Conservation (phyloP, 2,888 invertebrate genomes). For the Bombylius discolor region DNA sequence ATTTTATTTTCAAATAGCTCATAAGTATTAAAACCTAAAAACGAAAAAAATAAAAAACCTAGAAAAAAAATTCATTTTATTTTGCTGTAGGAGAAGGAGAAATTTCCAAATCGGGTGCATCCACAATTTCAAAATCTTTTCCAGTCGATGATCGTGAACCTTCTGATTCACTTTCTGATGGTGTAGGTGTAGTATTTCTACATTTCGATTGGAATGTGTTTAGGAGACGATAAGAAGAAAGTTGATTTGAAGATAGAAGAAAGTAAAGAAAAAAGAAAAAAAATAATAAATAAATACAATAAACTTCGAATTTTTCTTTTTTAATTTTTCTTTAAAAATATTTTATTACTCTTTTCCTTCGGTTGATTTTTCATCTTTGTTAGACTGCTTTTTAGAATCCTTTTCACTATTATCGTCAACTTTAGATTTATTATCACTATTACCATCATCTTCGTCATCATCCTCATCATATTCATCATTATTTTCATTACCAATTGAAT, state of each 20-base stretch:
- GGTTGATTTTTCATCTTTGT: not conserved
- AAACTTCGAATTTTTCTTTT: constrained; percentile 5
- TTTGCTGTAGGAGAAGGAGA: no score
- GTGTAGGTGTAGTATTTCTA: constrained; percentile 27
- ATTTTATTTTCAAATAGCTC: no score
- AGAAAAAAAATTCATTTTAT: no score
- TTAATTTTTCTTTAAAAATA: not conserved
- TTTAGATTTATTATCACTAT: no score
- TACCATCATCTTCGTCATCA: not conserved
- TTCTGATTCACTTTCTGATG: constrained; percentile 71
- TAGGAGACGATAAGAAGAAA: not conserved
- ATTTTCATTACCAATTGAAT: not conserved
- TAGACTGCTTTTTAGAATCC: not conserved
- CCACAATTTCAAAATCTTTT: constrained; percentile 79
- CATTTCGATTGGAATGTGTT: constrained; percentile 3
- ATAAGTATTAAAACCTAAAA: no score
- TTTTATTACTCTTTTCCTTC: not conserved
- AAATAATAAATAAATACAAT: not conserved
- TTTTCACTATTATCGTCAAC: not conserved
- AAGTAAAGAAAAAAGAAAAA: not conserved
- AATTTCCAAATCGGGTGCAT: constrained; percentile 49
- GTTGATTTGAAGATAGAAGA: not conserved
- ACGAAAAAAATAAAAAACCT: no score
- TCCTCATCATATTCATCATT: not conserved
- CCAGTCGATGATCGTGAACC: constrained; percentile 69